Conservation (phyloP, 1,140 invertebrate genomes). For the Steinernema khuongi region DNA sequence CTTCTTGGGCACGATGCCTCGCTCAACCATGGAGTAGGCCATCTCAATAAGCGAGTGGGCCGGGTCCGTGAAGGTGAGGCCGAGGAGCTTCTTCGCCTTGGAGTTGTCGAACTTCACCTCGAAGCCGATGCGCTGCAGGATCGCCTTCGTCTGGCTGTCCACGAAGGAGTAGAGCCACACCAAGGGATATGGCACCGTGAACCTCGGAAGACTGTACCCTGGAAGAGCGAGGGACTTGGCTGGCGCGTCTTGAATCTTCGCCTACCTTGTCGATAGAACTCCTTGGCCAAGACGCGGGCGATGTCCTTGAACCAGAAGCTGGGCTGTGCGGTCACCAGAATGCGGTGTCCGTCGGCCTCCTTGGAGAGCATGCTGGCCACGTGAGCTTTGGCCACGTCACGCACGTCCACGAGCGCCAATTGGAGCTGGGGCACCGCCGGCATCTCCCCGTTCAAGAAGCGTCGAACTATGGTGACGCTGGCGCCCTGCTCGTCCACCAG, state of each 20-base stretch:
- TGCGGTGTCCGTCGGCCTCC: conserved; percentile 62
- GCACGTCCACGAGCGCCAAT: conserved; percentile 63
- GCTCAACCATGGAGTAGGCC: conserved; percentile 61
- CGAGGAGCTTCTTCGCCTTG: conserved; percentile 61
- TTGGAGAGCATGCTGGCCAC: conserved; percentile 62
- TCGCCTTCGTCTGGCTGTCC: conserved; percentile 60
- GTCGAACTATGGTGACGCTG: conserved; percentile 60
- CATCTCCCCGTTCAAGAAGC: conserved; percentile 60
- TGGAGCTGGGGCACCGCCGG: conserved; percentile 62
- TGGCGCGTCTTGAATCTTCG: conserved; percentile 12
- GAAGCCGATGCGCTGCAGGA: conserved; percentile 61
- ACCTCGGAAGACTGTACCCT: conserved; percentile 63
- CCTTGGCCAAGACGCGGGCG: conserved; percentile 57
- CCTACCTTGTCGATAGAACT: conserved; percentile 45
- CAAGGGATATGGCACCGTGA: conserved; percentile 62
- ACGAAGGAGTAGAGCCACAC: conserved; percentile 61
- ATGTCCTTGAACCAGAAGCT: conserved; percentile 61
- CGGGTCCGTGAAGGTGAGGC: conserved; percentile 57
- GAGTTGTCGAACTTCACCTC: conserved; percentile 62
- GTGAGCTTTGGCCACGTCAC: conserved; percentile 65
- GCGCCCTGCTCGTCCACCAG: conserved; percentile 60
- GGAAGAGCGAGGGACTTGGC: background rate
- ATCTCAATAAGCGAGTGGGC: conserved; percentile 60
- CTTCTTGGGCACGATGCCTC: conserved; percentile 60
- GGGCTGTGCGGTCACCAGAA: conserved; percentile 55